Percentiles rank a stretch among this genome's conserved stretches.
These are phyloP conservation scores for Volucella inflata DNA, from an alignment of 2,888 invertebrate genomes.

Conservation along the genomic window DNA sequence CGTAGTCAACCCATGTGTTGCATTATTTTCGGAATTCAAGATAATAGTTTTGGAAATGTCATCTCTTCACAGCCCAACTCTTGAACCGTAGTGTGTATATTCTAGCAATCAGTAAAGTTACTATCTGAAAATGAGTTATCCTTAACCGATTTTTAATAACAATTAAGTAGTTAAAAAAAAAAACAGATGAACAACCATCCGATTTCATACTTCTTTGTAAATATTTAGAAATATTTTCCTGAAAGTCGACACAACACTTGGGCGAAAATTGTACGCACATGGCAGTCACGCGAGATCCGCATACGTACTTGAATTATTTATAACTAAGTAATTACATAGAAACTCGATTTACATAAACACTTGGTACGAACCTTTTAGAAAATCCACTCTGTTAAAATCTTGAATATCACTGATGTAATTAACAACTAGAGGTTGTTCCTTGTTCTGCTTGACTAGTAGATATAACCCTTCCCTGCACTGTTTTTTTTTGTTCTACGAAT, in stretches of 20 bases:
- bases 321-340: too few relatives aligned
- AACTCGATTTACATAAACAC: constrained; percentile 13
- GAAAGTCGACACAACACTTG: constrained; percentile 21
- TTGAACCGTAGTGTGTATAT: too few relatives aligned
- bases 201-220: not conserved
- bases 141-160: too few relatives aligned
- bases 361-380: constrained; percentile 22
- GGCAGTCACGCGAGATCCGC: not conserved
- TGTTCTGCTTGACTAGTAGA: not conserved
- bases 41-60: too few relatives aligned
- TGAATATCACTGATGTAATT: not conserved
- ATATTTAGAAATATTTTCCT: not conserved
- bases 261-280: not conserved
- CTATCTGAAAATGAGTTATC: too few relatives aligned
- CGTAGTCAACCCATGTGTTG: too few relatives aligned
- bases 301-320: not conserved
- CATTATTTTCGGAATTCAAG: too few relatives aligned
- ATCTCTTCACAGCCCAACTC: too few relatives aligned
- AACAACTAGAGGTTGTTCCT: not conserved
- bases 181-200: too few relatives aligned
- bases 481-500: too few relatives aligned
- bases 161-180: too few relatives aligned
- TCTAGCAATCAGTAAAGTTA: too few relatives aligned
- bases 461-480: not conserved
- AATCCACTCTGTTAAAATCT: not conserved